A percentile compares a stretch with the other conserved stretches of the same genome.
Conservation (phyloP, 2,797 vertebrate species). For the Knipowitschia caucasica region DNA sequence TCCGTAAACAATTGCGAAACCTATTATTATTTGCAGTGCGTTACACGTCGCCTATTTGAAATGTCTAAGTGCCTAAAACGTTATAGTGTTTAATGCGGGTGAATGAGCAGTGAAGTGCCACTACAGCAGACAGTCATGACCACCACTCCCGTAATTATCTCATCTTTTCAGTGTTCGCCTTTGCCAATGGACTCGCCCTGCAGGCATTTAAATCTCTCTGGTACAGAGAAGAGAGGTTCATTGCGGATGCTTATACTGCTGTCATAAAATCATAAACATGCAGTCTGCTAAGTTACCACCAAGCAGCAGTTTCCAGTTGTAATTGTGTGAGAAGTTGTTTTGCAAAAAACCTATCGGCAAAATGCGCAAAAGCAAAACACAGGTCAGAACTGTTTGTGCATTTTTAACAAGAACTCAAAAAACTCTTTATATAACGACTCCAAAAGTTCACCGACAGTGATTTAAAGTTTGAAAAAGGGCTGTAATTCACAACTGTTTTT, state of each 20-base stretch:
- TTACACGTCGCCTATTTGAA: slow-evolving; percentile 20
- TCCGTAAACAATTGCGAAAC: slow-evolving; percentile 7
- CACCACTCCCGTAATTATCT: slow-evolving; percentile 40
- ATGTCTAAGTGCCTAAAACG: slow-evolving; percentile 17
- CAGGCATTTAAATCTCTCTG: slow-evolving; percentile 34
- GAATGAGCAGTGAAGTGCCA: slow-evolving; percentile 42
- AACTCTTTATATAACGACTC: too few relatives aligned
- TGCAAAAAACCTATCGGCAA: not conserved
- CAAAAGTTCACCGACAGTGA: too few relatives aligned
- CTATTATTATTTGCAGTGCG: slow-evolving; percentile 21
- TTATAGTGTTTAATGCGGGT: slow-evolving; percentile 36
- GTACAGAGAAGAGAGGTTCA: slow-evolving; percentile 8
- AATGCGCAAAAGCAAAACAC: not conserved
- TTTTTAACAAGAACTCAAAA: slow-evolving; percentile 1
- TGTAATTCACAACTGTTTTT: too few relatives aligned
- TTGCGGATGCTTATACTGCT: slow-evolving; percentile 2
- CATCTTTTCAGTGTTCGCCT: slow-evolving; percentile 1
- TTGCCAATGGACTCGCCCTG: slow-evolving; percentile 20
- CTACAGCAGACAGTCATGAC: slow-evolving; percentile 26
- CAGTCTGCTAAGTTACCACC: slow-evolving; percentile 11
- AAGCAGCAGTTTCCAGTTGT: slow-evolving; percentile 24
- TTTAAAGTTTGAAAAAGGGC: too few relatives aligned
- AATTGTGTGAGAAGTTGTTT: too few relatives aligned
- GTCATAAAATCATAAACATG: slow-evolving; percentile 16
- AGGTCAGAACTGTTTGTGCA: slow-evolving; percentile 6